Evolutionary conservation across 1,140 invertebrate genomes (phyloP), one percentile per base, ranked within the genome.

Genomic region (Bombus waltoni): DNA sequence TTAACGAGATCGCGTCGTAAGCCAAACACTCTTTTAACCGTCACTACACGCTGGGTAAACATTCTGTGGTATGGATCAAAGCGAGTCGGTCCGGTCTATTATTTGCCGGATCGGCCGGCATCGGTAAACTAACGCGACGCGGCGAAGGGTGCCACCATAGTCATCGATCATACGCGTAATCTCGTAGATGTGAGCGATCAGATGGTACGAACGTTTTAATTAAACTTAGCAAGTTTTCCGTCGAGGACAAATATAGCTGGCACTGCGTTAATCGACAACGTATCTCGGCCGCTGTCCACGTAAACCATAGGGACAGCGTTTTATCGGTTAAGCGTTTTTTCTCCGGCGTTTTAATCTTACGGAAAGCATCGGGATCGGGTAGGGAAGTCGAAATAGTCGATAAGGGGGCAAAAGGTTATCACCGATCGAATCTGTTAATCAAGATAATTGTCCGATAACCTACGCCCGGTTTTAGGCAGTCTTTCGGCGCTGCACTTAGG

Each of bases 371-470:
- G 44, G 15, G 62, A 15, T 53, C 65, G 75, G 57, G 40, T 81
- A 76, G 59, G 66, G 11, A 35, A n/a, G 15, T n/a, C 13, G 3
- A 65, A 32, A 47, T 15, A 35, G 9, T 8, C n/a, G 79, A 83
- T 57, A 85, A 81, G n/a, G 22, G n/a, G 32, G 74, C 18, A 15
- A 15, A n/a, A 42, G 47, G 44, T 53, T 77, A 83, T 68, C 78
- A 35, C 35, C 83, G 88, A 89, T 87, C 83, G 84, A 15, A 87
- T 89, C 83, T 40, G 76, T 18, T 74, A 84, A 77, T 79, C 88
- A 28, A 74, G 88, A 89, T 87, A 89, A 89, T 83, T 66, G 76
- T 66, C 47, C 77, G 84, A 85, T 81, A 88, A 74, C 84, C 66
- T 53, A 11, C 42, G 57, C 72, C 76, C 80, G 71, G 84, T 86